Evolutionary conservation across 35 echinoderm and acorn worm genomes (phyloP), one percentile per base, ranked within the genome.

Genomic region (Lytechinus pictus): DNA sequence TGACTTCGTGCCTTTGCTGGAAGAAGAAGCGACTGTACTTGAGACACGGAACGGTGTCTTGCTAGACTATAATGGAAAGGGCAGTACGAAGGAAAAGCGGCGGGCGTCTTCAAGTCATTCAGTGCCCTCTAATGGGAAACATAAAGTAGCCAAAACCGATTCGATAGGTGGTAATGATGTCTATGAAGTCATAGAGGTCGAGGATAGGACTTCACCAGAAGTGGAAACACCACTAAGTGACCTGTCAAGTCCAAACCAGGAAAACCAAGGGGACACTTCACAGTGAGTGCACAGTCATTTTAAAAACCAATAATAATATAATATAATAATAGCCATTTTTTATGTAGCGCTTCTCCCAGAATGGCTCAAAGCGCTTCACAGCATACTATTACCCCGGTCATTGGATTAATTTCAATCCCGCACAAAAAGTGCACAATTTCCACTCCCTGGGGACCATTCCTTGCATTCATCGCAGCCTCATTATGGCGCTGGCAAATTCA

Each of bases 21-120:
- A 90, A 54, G 88, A 90, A 54, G 88, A 90, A 90, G 88, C 88
- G 28, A 90, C 88, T 1, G 88, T 90, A 9, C 10, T 90, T 12
- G 88, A 90, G 88, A 90, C 88, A 9, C 28, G 88, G 88, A 90
- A 90, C 9, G 88, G 88, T 54, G 52, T 90, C 24, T 10, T 90
- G 88, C 88, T n/a, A 4, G 52, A 27, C 44, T 88, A 52, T 29
- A 90, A 54, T 16, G 66, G 21, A 79, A 79, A 79, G 66, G 9
- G 9, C 9, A n/a, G 66, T 79, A 6, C 19, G 66, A 16, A 24
- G 16, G 66, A 24, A 79, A 79, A 79, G 19, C 66, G 66, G 6
- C 66, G 66, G 21, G 66, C 19, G 16, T 79, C 66, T 44, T 44
- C 66, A 24, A 79, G 4, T 24, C 66, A 24, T 24, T 79, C 66